Percentiles rank a stretch among this genome's conserved stretches.
Evolutionary conservation across 2,888 invertebrate genomes (phyloP).

Genomic region (Sepioteuthis lessoniana): DNA sequence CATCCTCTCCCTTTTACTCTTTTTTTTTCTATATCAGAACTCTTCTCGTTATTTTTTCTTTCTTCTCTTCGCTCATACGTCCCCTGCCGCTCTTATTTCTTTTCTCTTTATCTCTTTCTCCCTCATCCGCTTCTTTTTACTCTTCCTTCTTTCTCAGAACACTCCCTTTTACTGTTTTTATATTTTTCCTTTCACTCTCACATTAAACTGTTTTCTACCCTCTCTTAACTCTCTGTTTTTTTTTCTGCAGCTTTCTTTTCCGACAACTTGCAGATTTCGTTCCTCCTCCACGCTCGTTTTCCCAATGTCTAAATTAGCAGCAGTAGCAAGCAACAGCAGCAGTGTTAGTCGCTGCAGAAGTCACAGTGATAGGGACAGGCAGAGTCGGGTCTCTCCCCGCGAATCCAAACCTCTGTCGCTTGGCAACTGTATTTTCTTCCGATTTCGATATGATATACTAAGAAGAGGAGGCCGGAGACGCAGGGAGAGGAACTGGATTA

Average conservation of each 20-base stretch:
- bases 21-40: not conserved
- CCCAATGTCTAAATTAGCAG: not conserved
- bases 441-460: not conserved
- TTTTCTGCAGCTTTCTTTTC: too few species aligned
- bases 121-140: too few species aligned
- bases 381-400: not conserved
- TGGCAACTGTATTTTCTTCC: not conserved
- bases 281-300: not conserved
- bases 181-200: too few species aligned
- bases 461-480: not conserved
- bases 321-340: not conserved
- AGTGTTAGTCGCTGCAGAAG: not conserved
- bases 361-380: not conserved
- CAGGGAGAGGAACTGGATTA: not conserved
- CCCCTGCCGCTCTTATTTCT: too few species aligned
- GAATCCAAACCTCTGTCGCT: slow-evolving; percentile 18
- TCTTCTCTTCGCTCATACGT: too few species aligned
- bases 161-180: too few species aligned
- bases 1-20: not conserved
- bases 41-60: too few species aligned
- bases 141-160: too few species aligned
- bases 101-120: too few species aligned
- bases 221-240: too few species aligned
- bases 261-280: too few species aligned
- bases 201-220: too few species aligned